Conservation (phyloP, 1,140 invertebrate species). For the Atopsyche davidsoni region DNA sequence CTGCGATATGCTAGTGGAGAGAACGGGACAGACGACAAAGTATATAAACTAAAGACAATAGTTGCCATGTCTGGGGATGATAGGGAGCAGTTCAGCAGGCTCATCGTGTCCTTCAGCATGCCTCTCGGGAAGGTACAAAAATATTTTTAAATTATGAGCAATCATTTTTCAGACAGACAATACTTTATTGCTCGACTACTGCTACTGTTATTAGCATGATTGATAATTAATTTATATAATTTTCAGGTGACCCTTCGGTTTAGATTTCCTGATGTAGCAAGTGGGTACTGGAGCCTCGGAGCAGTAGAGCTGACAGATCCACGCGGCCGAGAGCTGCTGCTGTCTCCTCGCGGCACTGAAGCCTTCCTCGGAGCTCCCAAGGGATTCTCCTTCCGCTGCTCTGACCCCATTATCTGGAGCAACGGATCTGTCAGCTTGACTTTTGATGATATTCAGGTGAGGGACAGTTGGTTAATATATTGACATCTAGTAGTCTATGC, state of each 20-base stretch:
- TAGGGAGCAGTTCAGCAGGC: slow-evolving; percentile 17
- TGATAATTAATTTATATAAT: slow-evolving; percentile 7
- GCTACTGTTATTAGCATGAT: neutral
- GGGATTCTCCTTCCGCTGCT: slow-evolving; percentile 49
- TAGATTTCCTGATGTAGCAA: slow-evolving; percentile 40
- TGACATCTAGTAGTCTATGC: neutral
- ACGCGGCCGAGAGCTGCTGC: slow-evolving; percentile 31
- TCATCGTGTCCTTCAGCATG: slow-evolving; percentile 33
- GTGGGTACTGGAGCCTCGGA: slow-evolving; percentile 49
- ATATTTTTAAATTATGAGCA: neutral
- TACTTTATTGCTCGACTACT: neutral
- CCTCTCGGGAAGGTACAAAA: slow-evolving; percentile 15
- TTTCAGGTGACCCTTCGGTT: slow-evolving; percentile 44
- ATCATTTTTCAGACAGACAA: slow-evolving; percentile 4
- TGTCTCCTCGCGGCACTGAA: slow-evolving; percentile 35
- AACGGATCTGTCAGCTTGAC: slow-evolving; percentile 41
- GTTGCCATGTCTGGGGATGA: slow-evolving; percentile 18
- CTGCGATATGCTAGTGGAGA: slow-evolving; percentile 24
- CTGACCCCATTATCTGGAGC: slow-evolving; percentile 42
- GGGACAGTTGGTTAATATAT: neutral
- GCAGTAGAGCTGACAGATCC: slow-evolving; percentile 46
- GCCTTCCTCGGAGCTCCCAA: slow-evolving; percentile 43
- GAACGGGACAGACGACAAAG: slow-evolving; percentile 17
- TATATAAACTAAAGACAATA: slow-evolving; percentile 19
- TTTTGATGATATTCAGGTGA: slow-evolving; percentile 45